Evolutionary conservation across 2,888 invertebrate species (phyloP), one percentile per base, ranked within the genome.

Genomic region (Hylaea fasciaria): DNA sequence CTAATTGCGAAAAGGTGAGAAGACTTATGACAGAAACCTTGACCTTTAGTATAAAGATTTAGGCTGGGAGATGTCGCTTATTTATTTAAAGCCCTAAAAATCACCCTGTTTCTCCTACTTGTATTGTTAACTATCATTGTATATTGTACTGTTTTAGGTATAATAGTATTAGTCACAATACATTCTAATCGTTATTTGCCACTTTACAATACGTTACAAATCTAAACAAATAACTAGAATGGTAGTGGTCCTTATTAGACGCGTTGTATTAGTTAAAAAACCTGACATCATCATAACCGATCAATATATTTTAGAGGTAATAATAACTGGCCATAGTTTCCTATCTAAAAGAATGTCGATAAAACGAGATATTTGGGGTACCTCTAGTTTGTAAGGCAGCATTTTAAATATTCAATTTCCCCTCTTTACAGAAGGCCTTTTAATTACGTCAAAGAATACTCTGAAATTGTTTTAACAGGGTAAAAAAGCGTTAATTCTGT

Each of bases 401-500:
- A 71, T 76, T 77, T 74, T 71, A 72, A 78, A 78, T 74, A 70
- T 72, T 57, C 74, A 74, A 78, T 80, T 79, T 77, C 80, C 76
- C 64, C 57, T 63, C 64, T 66, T 72, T 70, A 71, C 63, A 79
- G 11, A 76, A 73, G 68, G 71, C 69, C 62, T 72, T 70, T 71
- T 73, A 71, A 72, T 71, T 69, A 70, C 65, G 68, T 66, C 62
- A 57, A 48, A 56, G 64, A 76, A 73, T 68, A 65, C 69, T 73
- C 67, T 57, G 66, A 72, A 71, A 70, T 73, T 77, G 69, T 75
- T 76, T 70, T 52, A 65, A 58, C 56, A 37, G 56, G 51, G 29
- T 37, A 46, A 47, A 46, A 66, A 64, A 60, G 49, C 17, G 44
- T 62, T 56, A 64, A 65, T 62, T 56, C 52, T 59, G 54, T 63